Base-by-base conservation (phyloP, 2,113 vertebrate species). In the Chloroceryle aenea region DNA sequence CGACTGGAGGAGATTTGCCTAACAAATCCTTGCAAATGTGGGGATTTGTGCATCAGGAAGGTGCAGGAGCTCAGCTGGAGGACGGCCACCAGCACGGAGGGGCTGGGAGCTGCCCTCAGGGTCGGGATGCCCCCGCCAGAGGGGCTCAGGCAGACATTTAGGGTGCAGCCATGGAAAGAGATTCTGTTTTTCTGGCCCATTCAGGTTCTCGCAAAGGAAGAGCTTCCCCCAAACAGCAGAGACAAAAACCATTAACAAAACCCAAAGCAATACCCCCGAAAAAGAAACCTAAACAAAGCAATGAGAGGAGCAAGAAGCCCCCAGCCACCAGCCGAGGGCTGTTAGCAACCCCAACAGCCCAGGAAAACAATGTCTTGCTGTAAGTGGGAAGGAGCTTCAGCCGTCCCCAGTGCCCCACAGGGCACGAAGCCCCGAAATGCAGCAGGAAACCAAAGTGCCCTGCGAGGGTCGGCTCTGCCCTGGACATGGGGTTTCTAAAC, bases 1-100 rank as follows among this genome's bases (percentile, higher is more conserved):
- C 0, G 7, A n/a, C 48, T 3, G 5, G 55, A 13, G 3, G 2
- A 47, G n/a, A 94, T 97, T 97, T 96, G 95, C 92, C 64, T 93
- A 90, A 61, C 96, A 95, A 96, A 94, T 94, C 74, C 66, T 81
- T 91, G 91, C 91, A 89, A 87, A 84, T 61, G 18, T 43, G 56
- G 25, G 63, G 34, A 87, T 78, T 85, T 87, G 68, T 62, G 84
- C 23, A 56, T 16, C 69, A 38, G 0, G 1, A 32, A 62, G 75
- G 67, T 0, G 0, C 58, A 73, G 78, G 78, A 58, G 61, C 90
- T 68, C 42, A 58, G 92, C 68, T 3, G 7, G 59, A 64, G 53
- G n/a, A 20, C 1, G 4, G 56, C 23, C 50, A 18, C 29, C 2
- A 6, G 29, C 53, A 21, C 2, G 1, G 48, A 6, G 59, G 1